These are phyloP conservation scores for Apamea epomidion DNA, from an alignment of 2,888 invertebrate genomes.

Conservation along the genomic window DNA sequence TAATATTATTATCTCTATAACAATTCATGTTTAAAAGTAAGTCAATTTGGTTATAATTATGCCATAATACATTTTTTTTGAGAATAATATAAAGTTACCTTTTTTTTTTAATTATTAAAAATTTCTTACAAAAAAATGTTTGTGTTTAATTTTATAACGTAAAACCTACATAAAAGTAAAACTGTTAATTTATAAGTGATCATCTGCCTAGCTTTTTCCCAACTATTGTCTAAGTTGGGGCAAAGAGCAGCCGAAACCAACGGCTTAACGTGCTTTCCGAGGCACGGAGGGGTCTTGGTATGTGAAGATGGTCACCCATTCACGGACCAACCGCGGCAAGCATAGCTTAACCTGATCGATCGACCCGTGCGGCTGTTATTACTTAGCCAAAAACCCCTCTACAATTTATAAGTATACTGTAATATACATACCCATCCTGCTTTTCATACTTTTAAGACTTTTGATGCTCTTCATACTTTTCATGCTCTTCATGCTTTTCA, in stretches of 20 bases:
- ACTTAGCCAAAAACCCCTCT: no score
- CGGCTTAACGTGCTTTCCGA: no score
- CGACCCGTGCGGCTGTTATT: no score
- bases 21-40: neutral
- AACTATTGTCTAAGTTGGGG: no score
- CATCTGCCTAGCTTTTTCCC: no score
- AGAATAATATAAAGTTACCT: neutral
- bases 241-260: no score
- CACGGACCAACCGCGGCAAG: no score
- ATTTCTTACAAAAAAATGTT: neutral
- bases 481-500: slow-evolving; percentile 36
- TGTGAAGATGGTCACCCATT: no score
- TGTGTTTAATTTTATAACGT: neutral
- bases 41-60: neutral
- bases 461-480: slow-evolving; percentile 37
- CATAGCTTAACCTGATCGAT: no score
- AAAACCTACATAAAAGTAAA: neutral
- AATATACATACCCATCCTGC: slow-evolving; percentile 29
- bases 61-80: neutral
- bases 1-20: neutral
- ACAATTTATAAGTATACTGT: no score
- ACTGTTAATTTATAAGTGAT: neutral
- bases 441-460: slow-evolving; percentile 34
- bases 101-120: neutral
- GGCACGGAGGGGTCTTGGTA: no score